Evolutionary conservation across 2,888 invertebrate species (phyloP), one percentile per base, ranked within the genome.

Genomic region (Latrodectus hesperus): DNA sequence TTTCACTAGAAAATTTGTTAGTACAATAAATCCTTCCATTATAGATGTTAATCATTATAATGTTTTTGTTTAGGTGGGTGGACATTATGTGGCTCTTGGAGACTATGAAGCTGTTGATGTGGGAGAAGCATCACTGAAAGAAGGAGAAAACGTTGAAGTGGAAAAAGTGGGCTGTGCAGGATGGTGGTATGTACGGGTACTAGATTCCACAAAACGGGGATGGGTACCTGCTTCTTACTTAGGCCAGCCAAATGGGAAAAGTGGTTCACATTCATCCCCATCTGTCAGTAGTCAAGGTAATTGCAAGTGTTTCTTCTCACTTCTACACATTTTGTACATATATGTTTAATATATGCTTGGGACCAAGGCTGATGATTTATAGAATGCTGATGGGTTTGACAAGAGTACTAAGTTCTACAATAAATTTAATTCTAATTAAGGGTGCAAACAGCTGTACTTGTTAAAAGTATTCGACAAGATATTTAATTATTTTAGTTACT

Each of bases 211-310:
- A 64, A 97, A 97, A 93, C 91, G 92, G 80, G 98, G 98, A 90
- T 98, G 98, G 98, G 97, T 97, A 88, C 98, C 98, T 84, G 97
- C 97, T 78, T 97, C 97, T 55, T 98, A 97, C 93, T 94, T 98
- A 93, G 97, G 97, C 93, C 94, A 94, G 22, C 84, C 83, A 90
- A 92, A 94, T 90, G 84, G 90, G 0, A 90, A 89, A 60, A 89
- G 90, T 53, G 90, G 90, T 67, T 90, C 91, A 16, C 90, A 90
- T 49, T 90, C 91, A 9, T 90, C 90, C 38, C 91, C 91, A 26
- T 91, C 91, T 11, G 90, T 91, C 49, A 90, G 90, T 78, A 91
- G 91, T 81, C 91, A 91, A 89, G 91, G 91, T 90, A 89, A 70
- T 65, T 67, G 9, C n/a, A 52, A 51, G 6, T 9, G 0, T n/a